phyloP scores from a whole-genome alignment of 2,113 vertebrate species.

The Cavia porcellus region DNA sequence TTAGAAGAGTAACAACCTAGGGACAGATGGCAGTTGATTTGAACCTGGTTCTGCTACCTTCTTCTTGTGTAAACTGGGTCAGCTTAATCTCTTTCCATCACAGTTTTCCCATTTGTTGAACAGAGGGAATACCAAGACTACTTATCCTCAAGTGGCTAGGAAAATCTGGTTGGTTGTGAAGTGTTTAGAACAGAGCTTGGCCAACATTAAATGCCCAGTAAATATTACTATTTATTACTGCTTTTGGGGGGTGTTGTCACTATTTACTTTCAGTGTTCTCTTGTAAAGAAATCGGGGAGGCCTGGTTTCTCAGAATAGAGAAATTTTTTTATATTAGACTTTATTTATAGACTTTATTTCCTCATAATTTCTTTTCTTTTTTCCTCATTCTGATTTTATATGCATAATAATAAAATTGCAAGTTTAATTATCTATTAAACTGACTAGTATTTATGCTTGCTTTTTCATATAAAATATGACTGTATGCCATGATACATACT shows the following conservation, averaged over 20 bases:
- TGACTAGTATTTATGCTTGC: background rate
- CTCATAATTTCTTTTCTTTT: background rate
- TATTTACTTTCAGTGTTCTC: background rate
- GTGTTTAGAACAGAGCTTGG: background rate
- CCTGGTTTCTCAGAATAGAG: background rate
- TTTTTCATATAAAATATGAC: background rate
- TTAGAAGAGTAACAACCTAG: background rate
- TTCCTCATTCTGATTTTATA: background rate
- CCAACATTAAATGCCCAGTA: background rate
- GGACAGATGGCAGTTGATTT: too few species aligned
- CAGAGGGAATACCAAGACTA: background rate
- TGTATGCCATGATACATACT: slow-evolving; percentile 20
- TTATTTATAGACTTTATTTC: background rate
- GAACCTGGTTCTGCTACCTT: background rate
- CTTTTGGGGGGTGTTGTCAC: background rate
- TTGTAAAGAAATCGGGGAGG: background rate
- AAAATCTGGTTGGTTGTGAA: background rate
- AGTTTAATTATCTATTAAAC: slow-evolving; percentile 19
- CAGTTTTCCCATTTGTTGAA: background rate
- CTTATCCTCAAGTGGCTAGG: background rate
- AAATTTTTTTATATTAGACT: background rate
- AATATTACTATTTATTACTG: background rate
- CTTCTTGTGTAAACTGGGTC: background rate
- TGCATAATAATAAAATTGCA: background rate
- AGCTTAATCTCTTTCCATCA: background rate